Percentiles rank a stretch among this genome's conserved stretches.
Evolutionary conservation across 2,113 vertebrate species (phyloP).

Genomic region (Lophochroa leadbeateri): DNA sequence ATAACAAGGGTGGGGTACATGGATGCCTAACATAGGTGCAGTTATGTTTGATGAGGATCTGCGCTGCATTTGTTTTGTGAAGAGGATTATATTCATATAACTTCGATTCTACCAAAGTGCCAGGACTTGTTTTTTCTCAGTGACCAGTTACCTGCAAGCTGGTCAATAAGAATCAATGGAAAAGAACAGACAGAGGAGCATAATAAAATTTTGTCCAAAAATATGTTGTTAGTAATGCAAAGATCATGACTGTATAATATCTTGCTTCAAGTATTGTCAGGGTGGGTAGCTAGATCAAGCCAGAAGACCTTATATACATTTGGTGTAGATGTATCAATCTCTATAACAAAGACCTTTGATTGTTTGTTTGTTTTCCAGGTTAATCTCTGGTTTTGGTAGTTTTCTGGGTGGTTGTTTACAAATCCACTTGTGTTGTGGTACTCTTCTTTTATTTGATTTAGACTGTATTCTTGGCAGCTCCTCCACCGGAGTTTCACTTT

Average conservation of each 20-base stretch:
- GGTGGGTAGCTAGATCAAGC: not conserved
- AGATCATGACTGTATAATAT: not conserved
- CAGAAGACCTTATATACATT: not conserved
- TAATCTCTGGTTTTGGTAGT: not conserved
- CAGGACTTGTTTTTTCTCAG: not conserved
- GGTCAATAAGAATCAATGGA: not conserved
- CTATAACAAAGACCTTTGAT: accelerated
- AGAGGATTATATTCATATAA: not conserved
- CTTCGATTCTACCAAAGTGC: not conserved
- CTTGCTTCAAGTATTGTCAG: not conserved
- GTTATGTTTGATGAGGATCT: too few species aligned
- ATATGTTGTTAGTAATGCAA: not conserved
- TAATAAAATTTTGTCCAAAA: not conserved
- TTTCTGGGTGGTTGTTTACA: not conserved
- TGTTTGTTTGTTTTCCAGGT: not conserved
- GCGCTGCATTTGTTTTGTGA: too few species aligned
- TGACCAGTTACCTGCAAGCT: not conserved
- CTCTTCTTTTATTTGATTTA: not conserved
- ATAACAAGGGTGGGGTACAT: too few species aligned
- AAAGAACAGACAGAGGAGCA: not conserved
- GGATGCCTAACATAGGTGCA: too few species aligned
- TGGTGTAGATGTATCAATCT: not conserved
- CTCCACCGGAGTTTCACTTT: not conserved
- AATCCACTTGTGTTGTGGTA: not conserved
- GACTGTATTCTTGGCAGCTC: not conserved